These are phyloP conservation scores for Atlantisia rogersi DNA, from an alignment of 2,113 vertebrate species.

Conservation along the genomic window DNA sequence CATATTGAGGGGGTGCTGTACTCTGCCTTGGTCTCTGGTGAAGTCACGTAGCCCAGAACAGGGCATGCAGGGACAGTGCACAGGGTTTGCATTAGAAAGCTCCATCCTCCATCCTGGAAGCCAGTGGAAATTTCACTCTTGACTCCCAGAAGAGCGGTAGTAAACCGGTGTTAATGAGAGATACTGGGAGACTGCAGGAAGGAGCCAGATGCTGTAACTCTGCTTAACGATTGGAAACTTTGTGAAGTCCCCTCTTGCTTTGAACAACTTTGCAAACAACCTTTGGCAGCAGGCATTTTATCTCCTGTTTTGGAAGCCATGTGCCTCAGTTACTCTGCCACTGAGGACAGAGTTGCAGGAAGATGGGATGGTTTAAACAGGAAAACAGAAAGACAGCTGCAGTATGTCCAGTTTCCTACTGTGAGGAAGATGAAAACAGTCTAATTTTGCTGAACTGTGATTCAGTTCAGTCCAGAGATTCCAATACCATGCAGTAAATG, in stretches of 20 bases:
- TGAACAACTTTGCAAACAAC: background rate
- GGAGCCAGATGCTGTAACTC: slow-evolving; percentile 31
- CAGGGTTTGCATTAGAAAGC: background rate
- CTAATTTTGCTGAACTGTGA: slow-evolving; percentile 51
- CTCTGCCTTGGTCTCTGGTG: background rate
- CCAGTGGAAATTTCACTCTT: slow-evolving; percentile 24
- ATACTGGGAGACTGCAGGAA: slow-evolving; percentile 20
- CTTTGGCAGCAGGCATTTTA: slow-evolving; percentile 31
- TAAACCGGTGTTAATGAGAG: slow-evolving; percentile 53
- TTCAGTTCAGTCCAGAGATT: slow-evolving; percentile 50
- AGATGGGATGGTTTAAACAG: slow-evolving; percentile 8
- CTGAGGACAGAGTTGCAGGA: background rate
- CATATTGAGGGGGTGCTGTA: background rate
- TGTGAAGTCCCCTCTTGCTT: background rate
- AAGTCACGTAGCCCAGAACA: background rate
- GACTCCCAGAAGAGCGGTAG: slow-evolving; percentile 29
- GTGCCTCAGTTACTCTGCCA: background rate
- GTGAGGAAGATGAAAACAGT: slow-evolving; percentile 47
- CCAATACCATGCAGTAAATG: slow-evolving; percentile 24
- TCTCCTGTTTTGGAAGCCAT: slow-evolving; percentile 27
- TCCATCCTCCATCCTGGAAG: background rate
- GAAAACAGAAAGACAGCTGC: slow-evolving; percentile 36
- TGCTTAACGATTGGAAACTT: slow-evolving; percentile 26
- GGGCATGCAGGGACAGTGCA: background rate
- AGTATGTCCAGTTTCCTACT: slow-evolving; percentile 21